Evolutionary conservation across 2,113 vertebrate species (phyloP), one percentile per base, ranked within the genome.

Genomic region (Rhinogobius similis): DNA sequence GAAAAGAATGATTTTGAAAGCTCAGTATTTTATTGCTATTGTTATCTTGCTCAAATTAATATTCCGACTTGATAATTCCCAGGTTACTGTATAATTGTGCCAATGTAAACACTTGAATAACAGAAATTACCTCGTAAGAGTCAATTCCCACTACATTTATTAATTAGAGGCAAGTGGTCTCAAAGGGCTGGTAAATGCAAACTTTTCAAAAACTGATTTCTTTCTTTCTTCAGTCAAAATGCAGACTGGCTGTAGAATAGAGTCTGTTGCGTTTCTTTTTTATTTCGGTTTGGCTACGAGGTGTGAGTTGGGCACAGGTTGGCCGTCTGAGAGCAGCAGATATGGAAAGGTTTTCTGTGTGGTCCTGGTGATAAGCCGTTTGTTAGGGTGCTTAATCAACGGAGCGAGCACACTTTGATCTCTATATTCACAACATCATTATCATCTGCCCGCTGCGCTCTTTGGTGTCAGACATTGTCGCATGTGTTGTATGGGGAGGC

Each of bases 361-460:
- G 90, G 85, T 79, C 75, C 67, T 72, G 83, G 86, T 86, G 91
- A 92, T 92, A 92, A 91, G 75, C 74, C 73, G 77, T 86, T 87
- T 87, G 86, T 88, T 87, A 73, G 85, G 76, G 85, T 43, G 73
- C 83, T 73, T 87, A 88, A 88, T 89, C 77, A 70, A 73, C 66
- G 50, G 74, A 73, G 75, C 65, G 44, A 65, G 78, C 75, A 80
- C 69, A 85, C 87, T 87, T 87, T 86, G 82, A 90, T 91, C 86
- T 89, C 85, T 87, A 75, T 86, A 83, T 88, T 90, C 83, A 82
- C 84, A 84, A 75, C 85, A 81, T 87, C 73, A 87, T 89, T 88
- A 82, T 90, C 74, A 73, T 83, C 68, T 82, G 68, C 76, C 86
- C 73, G 67, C 78, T 73, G 72, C 76, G 72, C 83, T 62, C 78